A percentile compares a stretch with the other conserved stretches of the same genome.
phyloP scores from a whole-genome alignment of 1,140 invertebrate species.

The Bombus turneri region DNA sequence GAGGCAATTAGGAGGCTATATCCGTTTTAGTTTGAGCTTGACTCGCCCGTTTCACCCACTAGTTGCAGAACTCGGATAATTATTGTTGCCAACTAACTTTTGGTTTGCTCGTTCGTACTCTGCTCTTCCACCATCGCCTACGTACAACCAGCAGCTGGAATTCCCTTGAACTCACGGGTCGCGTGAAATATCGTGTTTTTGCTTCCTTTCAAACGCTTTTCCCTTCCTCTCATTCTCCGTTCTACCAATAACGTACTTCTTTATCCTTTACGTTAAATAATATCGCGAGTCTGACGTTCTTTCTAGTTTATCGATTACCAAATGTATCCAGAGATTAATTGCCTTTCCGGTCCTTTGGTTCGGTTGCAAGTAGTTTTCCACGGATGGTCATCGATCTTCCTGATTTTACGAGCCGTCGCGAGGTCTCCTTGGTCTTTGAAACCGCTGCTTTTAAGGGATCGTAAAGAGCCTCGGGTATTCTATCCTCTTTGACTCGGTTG shows the following conservation, averaged over 20 bases:
- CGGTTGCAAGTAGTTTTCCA: neutral
- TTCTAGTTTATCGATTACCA: neutral
- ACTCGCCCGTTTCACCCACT: conserved; percentile 68
- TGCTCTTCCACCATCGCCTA: neutral
- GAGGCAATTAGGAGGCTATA: conserved; percentile 65
- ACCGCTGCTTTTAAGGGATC: conserved; percentile 38
- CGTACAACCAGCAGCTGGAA: neutral
- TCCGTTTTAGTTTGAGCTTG: conserved; percentile 68
- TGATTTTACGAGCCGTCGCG: conserved; percentile 50
- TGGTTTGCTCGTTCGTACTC: conserved; percentile 53
- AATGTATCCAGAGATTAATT: neutral
- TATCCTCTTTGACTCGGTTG: conserved; percentile 16
- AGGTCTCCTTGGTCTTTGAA: conserved; percentile 22
- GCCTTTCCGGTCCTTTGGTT: neutral
- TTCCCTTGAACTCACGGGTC: neutral
- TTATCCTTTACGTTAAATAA: neutral
- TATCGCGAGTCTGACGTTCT: neutral
- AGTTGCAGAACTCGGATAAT: conserved; percentile 79
- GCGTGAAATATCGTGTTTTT: neutral
- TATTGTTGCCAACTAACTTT: conserved; percentile 76
- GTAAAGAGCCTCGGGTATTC: conserved; percentile 45
- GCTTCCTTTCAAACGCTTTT: neutral
- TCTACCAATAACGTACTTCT: neutral
- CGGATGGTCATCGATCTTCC: conserved; percentile 23
- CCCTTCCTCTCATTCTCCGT: too few species aligned